A percentile compares a stretch with the other conserved stretches of the same genome.
Conservation (phyloP, 1,140 invertebrate species). For the Delia radicum region DNA sequence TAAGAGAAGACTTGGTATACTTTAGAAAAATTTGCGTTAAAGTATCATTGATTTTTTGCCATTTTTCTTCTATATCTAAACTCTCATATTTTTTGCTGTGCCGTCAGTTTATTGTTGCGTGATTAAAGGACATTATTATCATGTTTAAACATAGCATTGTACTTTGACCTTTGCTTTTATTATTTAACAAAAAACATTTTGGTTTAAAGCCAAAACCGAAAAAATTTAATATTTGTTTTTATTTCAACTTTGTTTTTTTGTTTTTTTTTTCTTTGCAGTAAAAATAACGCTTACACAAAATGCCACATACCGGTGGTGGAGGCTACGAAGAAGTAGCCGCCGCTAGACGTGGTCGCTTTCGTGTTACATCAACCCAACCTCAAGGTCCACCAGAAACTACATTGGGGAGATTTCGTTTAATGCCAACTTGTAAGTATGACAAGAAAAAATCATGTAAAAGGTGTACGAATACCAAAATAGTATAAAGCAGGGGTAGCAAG, state of each 20-base stretch:
- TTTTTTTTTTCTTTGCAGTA: conserved; percentile 27
- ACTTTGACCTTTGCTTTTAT: not conserved
- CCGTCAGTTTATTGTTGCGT: not conserved
- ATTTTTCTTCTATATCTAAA: too few relatives aligned
- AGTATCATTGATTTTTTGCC: too few relatives aligned
- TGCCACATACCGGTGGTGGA: conserved; percentile 37
- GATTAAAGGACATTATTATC: not conserved
- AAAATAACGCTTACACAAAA: conserved; percentile 19
- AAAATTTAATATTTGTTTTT: not conserved
- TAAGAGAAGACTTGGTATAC: too few relatives aligned
- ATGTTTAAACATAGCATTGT: not conserved
- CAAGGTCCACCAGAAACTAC: conserved; percentile 51
- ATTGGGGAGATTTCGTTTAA: conserved; percentile 53
- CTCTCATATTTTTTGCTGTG: not conserved
- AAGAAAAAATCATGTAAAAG: too few relatives aligned
- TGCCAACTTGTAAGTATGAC: conserved; percentile 54
- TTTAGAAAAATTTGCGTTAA: too few relatives aligned
- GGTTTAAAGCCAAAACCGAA: not conserved
- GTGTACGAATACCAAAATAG: not conserved
- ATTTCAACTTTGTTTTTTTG: not conserved
- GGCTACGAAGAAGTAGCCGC: conserved; percentile 51
- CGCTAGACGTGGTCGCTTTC: conserved; percentile 52
- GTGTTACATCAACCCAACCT: conserved; percentile 46
- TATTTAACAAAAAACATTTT: not conserved
- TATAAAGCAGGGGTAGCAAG: not conserved